Conservation (phyloP, 2,888 invertebrate species). For the Drosophila niveifrons region DNA sequence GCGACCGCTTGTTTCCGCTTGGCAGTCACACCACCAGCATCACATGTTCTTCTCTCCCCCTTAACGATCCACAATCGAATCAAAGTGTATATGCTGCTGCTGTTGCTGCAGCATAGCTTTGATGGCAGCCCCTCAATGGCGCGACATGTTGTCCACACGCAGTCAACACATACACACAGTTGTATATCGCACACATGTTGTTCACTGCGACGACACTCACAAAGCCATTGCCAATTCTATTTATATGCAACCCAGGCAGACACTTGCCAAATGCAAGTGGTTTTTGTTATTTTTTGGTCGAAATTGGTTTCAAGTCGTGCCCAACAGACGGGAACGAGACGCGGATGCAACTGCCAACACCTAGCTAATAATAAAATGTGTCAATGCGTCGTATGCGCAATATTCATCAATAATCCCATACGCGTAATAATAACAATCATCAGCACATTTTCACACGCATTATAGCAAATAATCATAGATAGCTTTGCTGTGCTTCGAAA, state of each 20-base stretch:
- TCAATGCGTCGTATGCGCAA: conserved; percentile 30
- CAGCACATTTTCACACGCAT: not conserved
- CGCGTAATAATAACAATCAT: not conserved
- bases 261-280: conserved; percentile 70
- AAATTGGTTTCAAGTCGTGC: conserved; percentile 42
- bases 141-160: conserved; percentile 77
- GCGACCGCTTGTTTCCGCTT: conserved; percentile 59
- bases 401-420: not conserved
- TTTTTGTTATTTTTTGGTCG: conserved; percentile 35
- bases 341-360: conserved; percentile 25
- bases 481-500: not conserved
- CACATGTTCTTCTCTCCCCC: not conserved
- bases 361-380: conserved; percentile 16
- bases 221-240: conserved; percentile 80
- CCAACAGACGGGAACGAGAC: conserved; percentile 28
- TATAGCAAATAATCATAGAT: not conserved
- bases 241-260: conserved; percentile 47
- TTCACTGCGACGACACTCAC: conserved; percentile 27
- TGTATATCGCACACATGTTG: conserved; percentile 6
- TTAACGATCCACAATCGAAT: not conserved
- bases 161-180: conserved; percentile 40
- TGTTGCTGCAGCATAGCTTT: conserved; percentile 50
- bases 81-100: conserved; percentile 23
- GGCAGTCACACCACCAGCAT: conserved; percentile 43
- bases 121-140: conserved; percentile 56